Evolutionary conservation across 2,888 invertebrate species (phyloP), one percentile per base, ranked within the genome.

Genomic region (Andrena haemorrhoa): DNA sequence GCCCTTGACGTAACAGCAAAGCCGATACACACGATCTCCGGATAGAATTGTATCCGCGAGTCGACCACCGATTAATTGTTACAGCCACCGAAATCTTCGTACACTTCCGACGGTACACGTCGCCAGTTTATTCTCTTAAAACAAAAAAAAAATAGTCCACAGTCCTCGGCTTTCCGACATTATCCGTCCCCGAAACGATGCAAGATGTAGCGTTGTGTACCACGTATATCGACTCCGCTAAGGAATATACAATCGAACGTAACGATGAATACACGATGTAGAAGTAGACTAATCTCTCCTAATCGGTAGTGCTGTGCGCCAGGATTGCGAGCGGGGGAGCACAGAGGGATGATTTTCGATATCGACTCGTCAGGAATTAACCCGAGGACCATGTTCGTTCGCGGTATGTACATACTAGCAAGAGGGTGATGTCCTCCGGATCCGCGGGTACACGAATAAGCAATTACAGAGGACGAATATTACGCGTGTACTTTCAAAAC

Each of bases 101-200:
- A 78, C 74, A 71, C 51, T 70, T 72, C 72, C 61, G 73, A 79
- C 69, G 83, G 75, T 33, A 76, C 61, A 69, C 86, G 64, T 85
- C 74, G 82, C 71, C 75, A 64, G 70, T 84, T 84, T 65, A 73
- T 79, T 82, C 73, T 88, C 73, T 82, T 74, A 75, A 83, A 41
- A 29, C 1, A 29, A 29, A 29, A 29, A 29, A 29, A 29, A 56
- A 81, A 87, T 75, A 86, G 73, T 88, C 85, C 68, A 81, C 87
- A 77, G 84, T 87, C 89, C 87, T 89, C 82, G 79, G 84, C 86
- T 90, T 91, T 91, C 86, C 89, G 90, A 89, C 88, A 87, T 85
- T 89, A 90, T 91, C 90, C 91, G 91, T 91, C 91, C 90, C 89
- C 89, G 84, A 88, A 88, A 87, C 56, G 84, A 90, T 86, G 87